Percentiles rank a stretch among this genome's conserved stretches.
Evolutionary conservation across 2,888 invertebrate genomes (phyloP).

Genomic region (Drepana falcataria): DNA sequence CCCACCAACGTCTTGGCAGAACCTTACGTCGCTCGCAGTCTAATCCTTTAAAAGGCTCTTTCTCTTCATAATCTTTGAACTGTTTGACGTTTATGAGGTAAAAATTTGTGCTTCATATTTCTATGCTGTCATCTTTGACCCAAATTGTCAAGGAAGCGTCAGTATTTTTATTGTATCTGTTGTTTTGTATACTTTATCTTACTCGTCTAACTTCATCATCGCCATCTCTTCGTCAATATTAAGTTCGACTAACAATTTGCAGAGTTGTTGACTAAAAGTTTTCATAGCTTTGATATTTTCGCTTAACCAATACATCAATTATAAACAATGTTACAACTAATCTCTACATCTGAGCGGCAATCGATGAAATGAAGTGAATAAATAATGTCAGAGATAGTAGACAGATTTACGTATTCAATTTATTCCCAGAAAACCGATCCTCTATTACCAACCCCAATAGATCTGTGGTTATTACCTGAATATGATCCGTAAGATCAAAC

Average conservation of each 20-base stretch:
- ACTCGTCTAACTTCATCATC: too few relatives aligned
- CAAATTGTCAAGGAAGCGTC: conserved; percentile 18
- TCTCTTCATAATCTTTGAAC: conserved; percentile 8
- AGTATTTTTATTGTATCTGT: conserved; percentile 9
- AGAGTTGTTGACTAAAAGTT: too few relatives aligned
- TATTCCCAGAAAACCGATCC: conserved; percentile 18
- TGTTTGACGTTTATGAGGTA: conserved; percentile 15
- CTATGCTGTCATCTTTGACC: conserved; percentile 27
- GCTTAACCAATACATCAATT: too few relatives aligned
- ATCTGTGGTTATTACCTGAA: conserved; percentile 13
- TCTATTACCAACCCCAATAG: conserved; percentile 9
- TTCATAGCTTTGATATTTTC: too few relatives aligned
- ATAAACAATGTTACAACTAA: too few relatives aligned
- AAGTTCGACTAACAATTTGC: too few relatives aligned
- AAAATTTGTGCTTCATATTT: conserved; percentile 21
- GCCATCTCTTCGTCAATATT: too few relatives aligned
- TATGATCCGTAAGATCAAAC: not conserved
- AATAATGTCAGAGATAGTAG: conserved; percentile 15
- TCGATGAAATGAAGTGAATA: not conserved
- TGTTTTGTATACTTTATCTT: not conserved
- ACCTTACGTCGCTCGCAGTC: not conserved
- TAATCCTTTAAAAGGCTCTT: not conserved
- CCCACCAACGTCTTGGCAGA: too few relatives aligned
- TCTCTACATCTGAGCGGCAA: too few relatives aligned
- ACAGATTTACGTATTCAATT: conserved; percentile 27